Evolutionary conservation across 2,888 invertebrate species (phyloP).

Genomic region (Caenorhabditis wallacei): DNA sequence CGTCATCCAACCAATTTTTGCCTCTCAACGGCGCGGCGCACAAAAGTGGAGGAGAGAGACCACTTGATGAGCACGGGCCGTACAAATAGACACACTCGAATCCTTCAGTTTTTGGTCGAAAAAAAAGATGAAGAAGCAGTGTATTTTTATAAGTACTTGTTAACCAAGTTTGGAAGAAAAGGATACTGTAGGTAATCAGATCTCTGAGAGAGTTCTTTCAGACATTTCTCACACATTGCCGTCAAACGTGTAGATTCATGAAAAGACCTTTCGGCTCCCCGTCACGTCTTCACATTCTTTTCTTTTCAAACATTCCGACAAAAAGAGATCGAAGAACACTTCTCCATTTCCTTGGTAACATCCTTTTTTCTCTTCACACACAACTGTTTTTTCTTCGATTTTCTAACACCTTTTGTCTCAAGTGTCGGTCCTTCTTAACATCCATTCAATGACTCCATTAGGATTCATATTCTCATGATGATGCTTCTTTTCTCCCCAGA

Average conservation of each 20-base stretch:
- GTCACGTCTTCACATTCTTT: slow-evolving; percentile 1
- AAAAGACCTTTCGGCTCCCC: background rate
- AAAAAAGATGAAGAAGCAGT: slow-evolving; percentile 13
- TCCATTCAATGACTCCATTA: slow-evolving; percentile 1
- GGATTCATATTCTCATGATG: slow-evolving; percentile 12
- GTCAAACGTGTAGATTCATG: background rate
- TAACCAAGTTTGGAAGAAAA: slow-evolving; percentile 23
- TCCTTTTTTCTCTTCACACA: background rate
- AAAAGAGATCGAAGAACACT: slow-evolving; percentile 2
- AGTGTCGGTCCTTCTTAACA: background rate
- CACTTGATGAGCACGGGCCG: slow-evolving; percentile 60
- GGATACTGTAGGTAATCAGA: slow-evolving; percentile 33
- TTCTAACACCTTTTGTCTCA: slow-evolving; percentile 43
- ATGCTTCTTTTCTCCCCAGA: too few relatives aligned
- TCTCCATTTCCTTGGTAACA: slow-evolving; percentile 37
- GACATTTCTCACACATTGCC: background rate
- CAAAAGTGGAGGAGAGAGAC: slow-evolving; percentile 43
- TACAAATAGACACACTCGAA: slow-evolving; percentile 59
- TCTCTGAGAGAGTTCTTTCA: background rate
- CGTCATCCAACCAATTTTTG: slow-evolving; percentile 32
- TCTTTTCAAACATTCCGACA: background rate
- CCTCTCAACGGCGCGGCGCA: slow-evolving; percentile 56
- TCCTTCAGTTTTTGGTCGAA: slow-evolving; percentile 46
- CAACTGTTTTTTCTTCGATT: slow-evolving; percentile 12
- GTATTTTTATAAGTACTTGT: slow-evolving; percentile 52